A percentile compares a stretch with the other conserved stretches of the same genome.
Conservation (phyloP, 2,888 invertebrate genomes). For the Onchidella celtica region DNA sequence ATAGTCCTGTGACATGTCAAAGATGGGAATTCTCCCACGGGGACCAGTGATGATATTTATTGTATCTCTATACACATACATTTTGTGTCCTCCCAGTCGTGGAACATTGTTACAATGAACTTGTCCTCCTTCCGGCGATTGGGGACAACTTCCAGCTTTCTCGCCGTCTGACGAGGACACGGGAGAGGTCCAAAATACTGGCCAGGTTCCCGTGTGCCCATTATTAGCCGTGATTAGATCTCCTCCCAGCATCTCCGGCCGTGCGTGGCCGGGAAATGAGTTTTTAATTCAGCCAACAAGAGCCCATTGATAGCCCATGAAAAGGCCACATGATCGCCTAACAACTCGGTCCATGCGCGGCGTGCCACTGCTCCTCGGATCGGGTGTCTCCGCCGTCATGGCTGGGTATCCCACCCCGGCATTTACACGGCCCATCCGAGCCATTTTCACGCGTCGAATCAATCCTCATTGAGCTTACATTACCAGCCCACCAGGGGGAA, state of each 20-base stretch:
- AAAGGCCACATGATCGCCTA: conserved; percentile 35
- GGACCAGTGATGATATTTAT: too few species aligned
- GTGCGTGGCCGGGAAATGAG: conserved; percentile 53
- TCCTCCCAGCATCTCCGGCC: conserved; percentile 36
- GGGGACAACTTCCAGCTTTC: conserved; percentile 15
- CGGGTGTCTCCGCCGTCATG: conserved; percentile 25
- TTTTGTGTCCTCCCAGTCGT: not conserved
- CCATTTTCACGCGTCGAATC: conserved; percentile 44
- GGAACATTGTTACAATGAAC: conserved; percentile 17
- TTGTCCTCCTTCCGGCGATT: conserved; percentile 20
- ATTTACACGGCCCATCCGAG: conserved; percentile 26
- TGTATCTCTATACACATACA: conserved; percentile 18
- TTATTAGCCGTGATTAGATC: conserved; percentile 38
- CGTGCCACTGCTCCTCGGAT: not conserved
- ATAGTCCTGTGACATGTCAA: too few species aligned
- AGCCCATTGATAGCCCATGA: conserved; percentile 36
- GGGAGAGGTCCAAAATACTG: conserved; percentile 9
- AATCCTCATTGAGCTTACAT: conserved; percentile 29
- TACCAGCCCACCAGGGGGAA: conserved; percentile 21
- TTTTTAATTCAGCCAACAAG: conserved; percentile 61
- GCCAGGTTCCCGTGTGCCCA: conserved; percentile 20
- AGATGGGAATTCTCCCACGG: too few species aligned
- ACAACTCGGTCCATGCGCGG: conserved; percentile 16
- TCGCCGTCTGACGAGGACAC: conserved; percentile 22
- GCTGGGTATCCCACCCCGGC: conserved; percentile 33